These are phyloP conservation scores for Empis stercorea DNA, from an alignment of 2,888 invertebrate species.

Conservation along the genomic window DNA sequence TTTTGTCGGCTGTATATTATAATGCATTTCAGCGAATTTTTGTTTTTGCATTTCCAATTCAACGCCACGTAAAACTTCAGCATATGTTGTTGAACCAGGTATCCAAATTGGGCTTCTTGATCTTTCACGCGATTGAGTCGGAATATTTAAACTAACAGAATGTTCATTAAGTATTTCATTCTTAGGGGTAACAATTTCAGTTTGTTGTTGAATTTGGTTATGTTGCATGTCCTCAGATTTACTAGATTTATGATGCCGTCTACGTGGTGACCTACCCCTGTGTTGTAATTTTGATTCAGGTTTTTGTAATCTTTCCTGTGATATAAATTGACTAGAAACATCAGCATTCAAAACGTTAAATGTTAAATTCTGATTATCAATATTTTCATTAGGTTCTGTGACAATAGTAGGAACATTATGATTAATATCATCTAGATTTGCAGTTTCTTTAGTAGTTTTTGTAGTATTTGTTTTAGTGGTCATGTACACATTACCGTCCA, in stretches of 20 bases:
- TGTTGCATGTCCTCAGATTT: not conserved
- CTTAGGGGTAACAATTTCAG: constrained; percentile 3
- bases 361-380: not conserved
- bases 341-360: not conserved
- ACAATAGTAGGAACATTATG: constrained; percentile 16
- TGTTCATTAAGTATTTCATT: not conserved
- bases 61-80: constrained; percentile 61
- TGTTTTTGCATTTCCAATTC: constrained; percentile 25
- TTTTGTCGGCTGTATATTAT: not conserved
- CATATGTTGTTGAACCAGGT: constrained; percentile 62
- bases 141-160: constrained; percentile 4
- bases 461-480: constrained; percentile 2
- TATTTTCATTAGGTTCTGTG: constrained; percentile 5
- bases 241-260: constrained; percentile 12
- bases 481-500: not conserved
- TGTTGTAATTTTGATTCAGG: constrained; percentile 5
- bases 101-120: constrained; percentile 61
- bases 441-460: constrained; percentile 5
- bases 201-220: not conserved
- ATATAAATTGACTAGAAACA: too few species aligned
- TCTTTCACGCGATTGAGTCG: constrained; percentile 34
- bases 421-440: not conserved
- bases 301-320: too few species aligned
- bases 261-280: constrained; percentile 27
- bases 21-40: constrained; percentile 8